Conservation (phyloP, 2,888 invertebrate genomes). For the Drosophila greeni region DNA sequence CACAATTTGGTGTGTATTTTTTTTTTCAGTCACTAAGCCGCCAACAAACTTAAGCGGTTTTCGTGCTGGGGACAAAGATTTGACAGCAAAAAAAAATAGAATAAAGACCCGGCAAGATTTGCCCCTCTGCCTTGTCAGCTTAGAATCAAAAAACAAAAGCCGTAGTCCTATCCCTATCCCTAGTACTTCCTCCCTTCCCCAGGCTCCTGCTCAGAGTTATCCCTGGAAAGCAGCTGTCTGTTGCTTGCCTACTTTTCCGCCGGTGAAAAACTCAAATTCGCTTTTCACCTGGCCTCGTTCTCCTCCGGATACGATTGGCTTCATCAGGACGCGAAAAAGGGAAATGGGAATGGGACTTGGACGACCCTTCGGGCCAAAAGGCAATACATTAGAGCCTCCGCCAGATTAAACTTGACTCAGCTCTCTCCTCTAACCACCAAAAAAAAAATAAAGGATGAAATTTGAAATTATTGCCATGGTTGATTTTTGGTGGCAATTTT, state of each 20-base stretch:
- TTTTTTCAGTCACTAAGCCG: conserved; percentile 45
- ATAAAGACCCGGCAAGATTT: conserved; percentile 16
- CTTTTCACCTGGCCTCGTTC: conserved; percentile 3
- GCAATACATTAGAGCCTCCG: conserved; percentile 53
- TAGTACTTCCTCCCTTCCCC: not conserved
- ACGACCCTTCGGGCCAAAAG: conserved; percentile 39
- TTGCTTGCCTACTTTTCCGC: conserved; percentile 60
- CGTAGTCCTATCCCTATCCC: conserved; percentile 6
- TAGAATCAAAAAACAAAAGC: conserved; percentile 64
- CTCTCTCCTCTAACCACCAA: conserved; percentile 9
- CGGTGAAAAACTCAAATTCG: conserved; percentile 10
- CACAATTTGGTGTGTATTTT: conserved; percentile 23
- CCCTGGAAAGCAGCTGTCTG: conserved; percentile 60
- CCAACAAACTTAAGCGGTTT: conserved; percentile 61
- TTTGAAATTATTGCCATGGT: conserved; percentile 50
- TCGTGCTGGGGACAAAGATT: conserved; percentile 39
- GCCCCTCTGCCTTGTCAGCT: conserved; percentile 54
- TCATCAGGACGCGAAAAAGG: conserved; percentile 46
- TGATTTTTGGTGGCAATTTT: conserved; percentile 45
- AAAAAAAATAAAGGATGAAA: conserved; percentile 28
- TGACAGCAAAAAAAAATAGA: conserved; percentile 40
- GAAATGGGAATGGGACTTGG: conserved; percentile 3
- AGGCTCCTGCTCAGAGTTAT: conserved; percentile 1
- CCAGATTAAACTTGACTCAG: conserved; percentile 57
- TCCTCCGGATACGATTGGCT: conserved; percentile 68